Evolutionary conservation across 2,888 invertebrate species (phyloP).

Genomic region (Lacanobia wlatinum): DNA sequence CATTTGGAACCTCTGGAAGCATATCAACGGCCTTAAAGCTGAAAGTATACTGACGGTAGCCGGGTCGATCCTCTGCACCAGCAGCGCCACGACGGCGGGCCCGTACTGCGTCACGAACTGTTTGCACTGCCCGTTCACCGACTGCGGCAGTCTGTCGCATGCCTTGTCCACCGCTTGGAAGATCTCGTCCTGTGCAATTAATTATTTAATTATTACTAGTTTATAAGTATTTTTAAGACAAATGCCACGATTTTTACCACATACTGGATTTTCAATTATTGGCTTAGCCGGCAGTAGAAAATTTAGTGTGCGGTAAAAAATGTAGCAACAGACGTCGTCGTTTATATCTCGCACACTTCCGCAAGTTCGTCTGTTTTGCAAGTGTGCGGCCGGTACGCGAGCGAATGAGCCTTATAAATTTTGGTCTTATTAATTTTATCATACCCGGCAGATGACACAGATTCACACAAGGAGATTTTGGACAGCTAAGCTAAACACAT

Average conservation of each 20-base stretch:
- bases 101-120: constrained; percentile 95
- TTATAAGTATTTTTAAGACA: too few relatives aligned
- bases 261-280: neutral
- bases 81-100: constrained; percentile 94
- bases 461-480: too few relatives aligned
- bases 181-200: constrained; percentile 88
- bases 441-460: too few relatives aligned
- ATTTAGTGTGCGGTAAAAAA: neutral
- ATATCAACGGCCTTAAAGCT: neutral
- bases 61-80: constrained; percentile 95
- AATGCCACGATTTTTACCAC: too few relatives aligned
- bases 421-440: too few relatives aligned
- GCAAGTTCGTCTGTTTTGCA: too few relatives aligned
- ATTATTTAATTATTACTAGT: neutral
- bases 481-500: too few relatives aligned
- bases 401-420: too few relatives aligned
- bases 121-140: constrained; percentile 92
- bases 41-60: constrained; percentile 88
- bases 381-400: too few relatives aligned
- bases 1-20: neutral
- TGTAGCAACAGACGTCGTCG: neutral
- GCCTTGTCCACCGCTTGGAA: constrained; percentile 92
- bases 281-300: neutral
- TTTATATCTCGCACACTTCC: too few relatives aligned
- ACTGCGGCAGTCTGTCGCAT: constrained; percentile 92